Evolutionary conservation across 1,140 invertebrate species (phyloP).

Genomic region (Pomacea maculata): DNA sequence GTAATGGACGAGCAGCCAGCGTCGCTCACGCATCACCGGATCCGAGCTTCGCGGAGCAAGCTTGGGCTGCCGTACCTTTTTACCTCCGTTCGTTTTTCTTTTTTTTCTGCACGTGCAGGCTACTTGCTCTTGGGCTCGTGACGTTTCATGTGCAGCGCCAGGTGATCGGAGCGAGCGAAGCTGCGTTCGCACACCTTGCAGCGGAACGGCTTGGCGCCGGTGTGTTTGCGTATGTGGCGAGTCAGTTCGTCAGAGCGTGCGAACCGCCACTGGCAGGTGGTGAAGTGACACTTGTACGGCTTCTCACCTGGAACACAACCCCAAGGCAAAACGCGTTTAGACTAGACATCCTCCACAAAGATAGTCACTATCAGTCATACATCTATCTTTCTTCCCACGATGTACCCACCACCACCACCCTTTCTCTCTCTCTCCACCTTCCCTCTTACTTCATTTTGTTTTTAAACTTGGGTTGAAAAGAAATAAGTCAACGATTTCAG

Average conservation of each 20-base stretch:
- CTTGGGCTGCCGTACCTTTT: neutral
- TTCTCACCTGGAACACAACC: slow-evolving; percentile 62
- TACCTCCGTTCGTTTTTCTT: neutral
- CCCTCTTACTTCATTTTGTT: no score
- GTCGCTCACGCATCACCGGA: neutral
- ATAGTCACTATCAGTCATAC: no score
- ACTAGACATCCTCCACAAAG: no score
- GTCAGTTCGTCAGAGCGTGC: slow-evolving; percentile 98
- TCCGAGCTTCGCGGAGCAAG: neutral
- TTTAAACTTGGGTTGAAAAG: neutral
- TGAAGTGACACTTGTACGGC: slow-evolving; percentile 66
- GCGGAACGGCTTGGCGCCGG: slow-evolving; percentile 67
- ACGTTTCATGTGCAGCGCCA: slow-evolving; percentile 76
- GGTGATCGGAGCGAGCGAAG: slow-evolving; percentile 75
- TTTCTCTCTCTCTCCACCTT: no score
- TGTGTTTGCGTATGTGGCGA: slow-evolving; percentile 66
- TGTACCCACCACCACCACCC: no score
- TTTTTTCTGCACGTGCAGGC: neutral
- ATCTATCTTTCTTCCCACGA: no score
- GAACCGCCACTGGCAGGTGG: slow-evolving; percentile 90
- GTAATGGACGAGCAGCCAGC: neutral
- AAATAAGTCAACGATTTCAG: neutral
- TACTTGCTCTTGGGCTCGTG: slow-evolving; percentile 66
- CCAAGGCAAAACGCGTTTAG: neutral
- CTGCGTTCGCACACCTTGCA: slow-evolving; percentile 80